These are phyloP conservation scores for Exephanes ischioxanthus DNA, from an alignment of 2,888 invertebrate genomes.

Conservation along the genomic window DNA sequence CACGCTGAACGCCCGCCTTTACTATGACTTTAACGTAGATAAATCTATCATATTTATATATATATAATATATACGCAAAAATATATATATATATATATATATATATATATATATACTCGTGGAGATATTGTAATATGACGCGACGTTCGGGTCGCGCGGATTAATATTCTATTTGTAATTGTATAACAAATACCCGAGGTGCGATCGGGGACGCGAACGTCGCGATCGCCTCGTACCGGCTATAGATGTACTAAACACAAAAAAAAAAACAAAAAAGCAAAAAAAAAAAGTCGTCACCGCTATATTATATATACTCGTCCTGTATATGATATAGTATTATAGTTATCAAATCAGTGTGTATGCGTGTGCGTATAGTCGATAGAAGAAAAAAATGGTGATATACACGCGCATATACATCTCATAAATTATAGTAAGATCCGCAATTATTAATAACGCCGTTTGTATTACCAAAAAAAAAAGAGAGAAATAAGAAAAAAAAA, in stretches of 20 bases:
- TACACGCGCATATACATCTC: conserved; percentile 48
- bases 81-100: conserved; percentile 61
- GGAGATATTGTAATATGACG: conserved; percentile 64
- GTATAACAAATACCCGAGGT: conserved; percentile 43
- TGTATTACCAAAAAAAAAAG: conserved; percentile 36
- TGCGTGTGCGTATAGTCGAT: conserved; percentile 44
- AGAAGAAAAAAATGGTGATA: conserved; percentile 30
- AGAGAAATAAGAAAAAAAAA: neutral
- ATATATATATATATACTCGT: conserved; percentile 58
- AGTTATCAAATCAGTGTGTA: conserved; percentile 55
- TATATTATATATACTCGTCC: conserved; percentile 66
- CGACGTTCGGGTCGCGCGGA: conserved; percentile 46
- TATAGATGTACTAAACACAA: conserved; percentile 67
- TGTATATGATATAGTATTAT: conserved; percentile 65
- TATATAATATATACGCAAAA: conserved; percentile 12
- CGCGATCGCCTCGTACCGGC: conserved; percentile 58
- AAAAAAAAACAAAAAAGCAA: conserved; percentile 1
- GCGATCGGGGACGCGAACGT: conserved; percentile 36
- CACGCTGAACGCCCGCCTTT: conserved; percentile 77
- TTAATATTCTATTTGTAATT: conserved; percentile 46
- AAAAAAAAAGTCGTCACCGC: conserved; percentile 60
- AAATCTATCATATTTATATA: conserved; percentile 54
- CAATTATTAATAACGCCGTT: conserved; percentile 54
- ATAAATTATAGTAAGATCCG: conserved; percentile 45
- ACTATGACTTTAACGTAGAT: conserved; percentile 70